Percentiles rank a stretch among this genome's conserved stretches.
These are phyloP conservation scores for Eumaeus atala DNA, from an alignment of 1,140 invertebrate genomes.

Conservation along the genomic window DNA sequence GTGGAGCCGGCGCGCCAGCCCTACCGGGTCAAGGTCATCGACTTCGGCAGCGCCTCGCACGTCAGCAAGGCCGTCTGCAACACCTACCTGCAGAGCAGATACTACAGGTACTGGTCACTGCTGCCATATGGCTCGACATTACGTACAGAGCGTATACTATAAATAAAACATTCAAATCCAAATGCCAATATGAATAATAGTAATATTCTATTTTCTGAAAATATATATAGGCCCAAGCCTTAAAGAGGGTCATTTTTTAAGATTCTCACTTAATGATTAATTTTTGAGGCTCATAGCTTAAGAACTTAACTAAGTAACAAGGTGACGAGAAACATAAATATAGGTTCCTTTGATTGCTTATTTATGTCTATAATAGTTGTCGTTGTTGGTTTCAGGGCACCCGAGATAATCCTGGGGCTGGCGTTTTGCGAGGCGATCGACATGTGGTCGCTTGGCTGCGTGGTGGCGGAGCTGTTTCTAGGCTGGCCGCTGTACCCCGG, in stretches of 20 bases:
- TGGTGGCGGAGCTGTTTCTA: slow-evolving; percentile 98
- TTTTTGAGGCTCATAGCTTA: too few species aligned
- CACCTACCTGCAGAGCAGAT: slow-evolving; percentile 98
- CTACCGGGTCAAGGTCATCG: slow-evolving; percentile 98
- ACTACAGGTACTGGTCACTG: slow-evolving; percentile 80
- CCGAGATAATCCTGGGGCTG: slow-evolving; percentile 98
- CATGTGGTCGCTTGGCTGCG: slow-evolving; percentile 99
- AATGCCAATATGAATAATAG: too few species aligned
- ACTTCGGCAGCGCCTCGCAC: slow-evolving; percentile 99
- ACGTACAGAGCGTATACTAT: slow-evolving; percentile 99
- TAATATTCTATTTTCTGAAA: too few species aligned
- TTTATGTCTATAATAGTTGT: neutral
- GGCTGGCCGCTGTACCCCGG: slow-evolving; percentile 99
- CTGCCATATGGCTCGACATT: slow-evolving; percentile 62
- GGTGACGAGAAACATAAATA: too few species aligned
- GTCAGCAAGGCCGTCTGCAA: slow-evolving; percentile 99
- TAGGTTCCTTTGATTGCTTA: neutral
- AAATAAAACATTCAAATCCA: too few species aligned
- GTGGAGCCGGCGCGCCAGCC: slow-evolving; percentile 98
- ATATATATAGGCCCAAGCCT: too few species aligned
- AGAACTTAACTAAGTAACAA: too few species aligned
- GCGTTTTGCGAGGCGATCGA: slow-evolving; percentile 99
- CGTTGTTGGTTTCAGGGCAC: slow-evolving; percentile 80
- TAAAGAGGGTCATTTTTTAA: too few species aligned
- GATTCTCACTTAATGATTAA: too few species aligned